These are phyloP conservation scores for Galerucella pusilla DNA, from an alignment of 2,888 invertebrate genomes.

Conservation along the genomic window DNA sequence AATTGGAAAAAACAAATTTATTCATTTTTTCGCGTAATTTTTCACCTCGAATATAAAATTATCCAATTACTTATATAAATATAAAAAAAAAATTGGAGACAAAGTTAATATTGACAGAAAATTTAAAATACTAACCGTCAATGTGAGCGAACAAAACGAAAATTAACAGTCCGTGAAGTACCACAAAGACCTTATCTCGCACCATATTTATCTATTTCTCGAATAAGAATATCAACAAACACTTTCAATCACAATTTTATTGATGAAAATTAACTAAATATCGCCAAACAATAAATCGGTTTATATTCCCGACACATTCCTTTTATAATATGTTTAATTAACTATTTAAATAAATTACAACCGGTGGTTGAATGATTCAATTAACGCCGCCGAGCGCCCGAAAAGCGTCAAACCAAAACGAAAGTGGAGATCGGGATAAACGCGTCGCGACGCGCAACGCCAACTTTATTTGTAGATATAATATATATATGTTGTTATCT, in stretches of 20 bases:
- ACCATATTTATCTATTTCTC: background rate
- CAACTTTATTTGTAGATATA: background rate
- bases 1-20: no score
- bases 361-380: conserved; percentile 16
- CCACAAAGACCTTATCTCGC: conserved; percentile 22
- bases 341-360: conserved; percentile 32
- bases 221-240: conserved; percentile 6
- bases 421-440: background rate
- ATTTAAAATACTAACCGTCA: conserved; percentile 24
- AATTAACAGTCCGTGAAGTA: conserved; percentile 12
- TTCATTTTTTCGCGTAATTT: no score
- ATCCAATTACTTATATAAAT: no score
- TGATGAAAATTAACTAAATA: conserved; percentile 9
- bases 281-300: background rate
- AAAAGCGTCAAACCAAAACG: conserved; percentile 10
- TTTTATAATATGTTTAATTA: conserved; percentile 22
- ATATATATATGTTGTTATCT: background rate
- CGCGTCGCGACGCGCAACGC: background rate
- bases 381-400: conserved; percentile 19
- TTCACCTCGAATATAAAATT: no score
- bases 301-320: conserved; percentile 18
- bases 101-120: no score
- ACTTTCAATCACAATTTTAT: conserved; percentile 11
- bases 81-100: no score
- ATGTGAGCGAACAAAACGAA: conserved; percentile 26